phyloP scores from a whole-genome alignment of 2,797 vertebrate genomes.

The Monodelphis domestica region DNA sequence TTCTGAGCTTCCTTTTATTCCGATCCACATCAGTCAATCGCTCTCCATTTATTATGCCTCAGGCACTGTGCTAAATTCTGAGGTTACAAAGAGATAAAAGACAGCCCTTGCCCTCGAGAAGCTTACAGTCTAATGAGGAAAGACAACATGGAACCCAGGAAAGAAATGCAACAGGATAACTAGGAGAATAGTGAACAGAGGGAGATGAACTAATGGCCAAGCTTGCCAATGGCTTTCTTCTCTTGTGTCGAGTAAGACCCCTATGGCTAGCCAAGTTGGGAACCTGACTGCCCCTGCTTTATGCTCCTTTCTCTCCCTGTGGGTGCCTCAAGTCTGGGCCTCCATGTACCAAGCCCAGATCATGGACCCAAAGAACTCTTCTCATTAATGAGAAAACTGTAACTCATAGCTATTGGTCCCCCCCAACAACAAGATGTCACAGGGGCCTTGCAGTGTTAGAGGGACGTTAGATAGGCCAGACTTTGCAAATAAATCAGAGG shows the following conservation, averaged over 20 bases:
- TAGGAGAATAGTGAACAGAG: no score
- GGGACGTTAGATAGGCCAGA: constrained; percentile 9
- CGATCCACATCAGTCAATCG: not conserved
- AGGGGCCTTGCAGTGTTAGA: not conserved
- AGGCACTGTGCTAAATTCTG: no score
- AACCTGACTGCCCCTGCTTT: not conserved
- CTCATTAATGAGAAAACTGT: constrained; percentile 13
- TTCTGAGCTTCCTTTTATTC: not conserved
- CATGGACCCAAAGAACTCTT: constrained; percentile 26
- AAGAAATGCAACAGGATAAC: no score
- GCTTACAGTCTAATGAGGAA: no score
- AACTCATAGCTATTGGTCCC: constrained; percentile 13
- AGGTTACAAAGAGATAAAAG: no score
- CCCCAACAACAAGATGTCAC: constrained; percentile 19
- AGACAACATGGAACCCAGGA: no score
- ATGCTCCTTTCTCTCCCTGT: constrained; percentile 5
- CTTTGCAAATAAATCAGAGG: constrained; percentile 13
- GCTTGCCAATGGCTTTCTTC: no score
- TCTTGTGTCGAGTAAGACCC: not conserved
- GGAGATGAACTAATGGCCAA: no score
- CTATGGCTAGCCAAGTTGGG: constrained; percentile 5
- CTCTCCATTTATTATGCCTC: no score
- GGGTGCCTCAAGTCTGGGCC: constrained; percentile 10
- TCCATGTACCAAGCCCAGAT: constrained; percentile 2
- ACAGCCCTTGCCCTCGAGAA: no score